Percentiles rank a stretch among this genome's conserved stretches.
phyloP scores from a whole-genome alignment of 30 jellyfish, hydroid and myxozoan species.

The Turritopsis dohrnii region DNA sequence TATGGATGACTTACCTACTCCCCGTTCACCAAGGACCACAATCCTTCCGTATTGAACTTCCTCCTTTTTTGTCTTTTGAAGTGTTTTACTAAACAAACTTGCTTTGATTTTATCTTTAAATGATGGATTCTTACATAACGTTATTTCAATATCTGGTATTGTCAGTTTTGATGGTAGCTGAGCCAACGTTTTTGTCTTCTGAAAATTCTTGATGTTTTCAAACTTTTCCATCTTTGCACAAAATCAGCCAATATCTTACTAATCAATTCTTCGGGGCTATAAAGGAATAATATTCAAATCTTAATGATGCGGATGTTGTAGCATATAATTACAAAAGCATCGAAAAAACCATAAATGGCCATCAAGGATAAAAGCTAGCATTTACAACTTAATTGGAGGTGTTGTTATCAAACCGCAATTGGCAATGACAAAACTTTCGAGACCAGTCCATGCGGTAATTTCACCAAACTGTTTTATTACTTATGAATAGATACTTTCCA shows the following conservation, averaged over 20 bases:
- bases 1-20: slow-evolving; percentile 19
- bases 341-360: neutral
- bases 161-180: neutral
- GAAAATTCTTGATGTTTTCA: neutral
- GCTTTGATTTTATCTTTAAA: neutral
- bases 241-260: neutral
- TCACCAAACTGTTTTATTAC: too few relatives aligned
- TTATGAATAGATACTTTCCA: too few relatives aligned
- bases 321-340: neutral
- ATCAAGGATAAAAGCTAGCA: neutral
- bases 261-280: neutral
- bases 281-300: neutral
- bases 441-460: too few relatives aligned
- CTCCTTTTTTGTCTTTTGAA: neutral
- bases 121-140: neutral
- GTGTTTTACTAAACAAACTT: neutral
- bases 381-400: neutral
- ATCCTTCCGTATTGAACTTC: slow-evolving; percentile 11
- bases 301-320: neutral
- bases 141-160: neutral
- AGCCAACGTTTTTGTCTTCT: neutral
- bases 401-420: neutral
- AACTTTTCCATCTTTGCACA: neutral
- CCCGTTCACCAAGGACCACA: slow-evolving; percentile 16
- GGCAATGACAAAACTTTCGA: neutral